Evolutionary conservation across 23 tunicate species (phyloP).

Genomic region (Clavelina lepadiformis): DNA sequence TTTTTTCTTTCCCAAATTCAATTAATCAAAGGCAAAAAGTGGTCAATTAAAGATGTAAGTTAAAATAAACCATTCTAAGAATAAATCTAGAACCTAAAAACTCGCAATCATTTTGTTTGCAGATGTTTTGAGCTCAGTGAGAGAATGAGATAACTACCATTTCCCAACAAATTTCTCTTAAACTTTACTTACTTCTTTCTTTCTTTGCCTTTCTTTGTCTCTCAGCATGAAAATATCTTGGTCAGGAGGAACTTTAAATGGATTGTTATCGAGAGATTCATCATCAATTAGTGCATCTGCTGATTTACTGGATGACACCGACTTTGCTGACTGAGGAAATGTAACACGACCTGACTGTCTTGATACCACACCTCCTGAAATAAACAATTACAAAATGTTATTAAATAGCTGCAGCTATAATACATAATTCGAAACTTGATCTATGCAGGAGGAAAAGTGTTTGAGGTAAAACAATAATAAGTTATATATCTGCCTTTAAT

Average conservation of each 20-base stretch:
- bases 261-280: slow-evolving; percentile 44
- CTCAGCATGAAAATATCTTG: slow-evolving; percentile 94
- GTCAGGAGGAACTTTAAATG: slow-evolving; percentile 82
- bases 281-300: slow-evolving; percentile 23
- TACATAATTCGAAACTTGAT: background rate
- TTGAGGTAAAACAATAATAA: too few species aligned
- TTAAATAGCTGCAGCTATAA: background rate
- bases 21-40: too few species aligned
- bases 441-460: too few species aligned
- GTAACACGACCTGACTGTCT: slow-evolving; percentile 78
- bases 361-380: slow-evolving; percentile 52
- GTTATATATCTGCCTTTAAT: too few species aligned
- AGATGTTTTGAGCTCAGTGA: too few species aligned
- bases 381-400: background rate
- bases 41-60: too few species aligned
- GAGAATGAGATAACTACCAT: too few species aligned
- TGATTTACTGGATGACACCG: slow-evolving; percentile 57
- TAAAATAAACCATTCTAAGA: too few species aligned
- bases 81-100: too few species aligned
- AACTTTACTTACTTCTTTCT: slow-evolving; percentile 47
- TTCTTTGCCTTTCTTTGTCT: slow-evolving; percentile 81
- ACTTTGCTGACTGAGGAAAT: slow-evolving; percentile 77
- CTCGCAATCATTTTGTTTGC: too few species aligned
- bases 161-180: background rate
- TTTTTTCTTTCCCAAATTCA: too few species aligned